Base-by-base conservation (phyloP, 2,888 invertebrate genomes). In the Hybos culiciformis region DNA sequence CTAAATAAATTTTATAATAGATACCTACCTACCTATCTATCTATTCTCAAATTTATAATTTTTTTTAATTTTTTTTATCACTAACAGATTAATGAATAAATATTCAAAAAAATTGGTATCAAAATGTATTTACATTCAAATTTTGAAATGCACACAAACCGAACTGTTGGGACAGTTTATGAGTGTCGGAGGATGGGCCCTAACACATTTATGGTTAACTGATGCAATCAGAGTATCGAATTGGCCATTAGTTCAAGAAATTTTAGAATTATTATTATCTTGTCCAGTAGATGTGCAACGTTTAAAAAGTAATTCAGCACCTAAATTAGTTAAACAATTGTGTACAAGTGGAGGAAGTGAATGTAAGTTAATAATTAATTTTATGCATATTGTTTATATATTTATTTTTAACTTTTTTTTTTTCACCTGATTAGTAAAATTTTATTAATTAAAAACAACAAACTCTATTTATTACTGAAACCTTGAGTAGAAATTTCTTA, bases 91-190 rank as follows among this genome's bases (percentile, higher is more conserved):
- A 60, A 94, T 94, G 93, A 85, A 83, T 37, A 91, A 92, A 66
- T 91, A 86, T 71, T 92, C 92, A 2, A 90, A 86, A 64, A 94
- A 93, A 67, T 72, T 94, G 52, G 93, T 94, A 42, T 91, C 90
- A 54, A 91, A 91, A 71, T 93, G 93, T 70, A 85, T 93, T 57
- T 94, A 93, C 60, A 80, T 92, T 55, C 85, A 92, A 63, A 92
- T 94, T 57, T 69, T 94, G 46, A 86, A 86, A 66, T 81, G 82
- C 48, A 91, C 93, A 11, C 80, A 83, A 59, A 77, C 80, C 6
- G 82, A 84, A 49, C 71, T 92, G 47, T 70, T 94, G 42, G 83
- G 83, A 47, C 77, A 83, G 74, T 92, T 93, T 63, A 85, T 94
- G 82, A 77, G 78, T 45, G 80, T 80, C 46, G 91, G 90, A 51